Evolutionary conservation across 2,113 vertebrate genomes (phyloP).

Genomic region (Scomber colias): DNA sequence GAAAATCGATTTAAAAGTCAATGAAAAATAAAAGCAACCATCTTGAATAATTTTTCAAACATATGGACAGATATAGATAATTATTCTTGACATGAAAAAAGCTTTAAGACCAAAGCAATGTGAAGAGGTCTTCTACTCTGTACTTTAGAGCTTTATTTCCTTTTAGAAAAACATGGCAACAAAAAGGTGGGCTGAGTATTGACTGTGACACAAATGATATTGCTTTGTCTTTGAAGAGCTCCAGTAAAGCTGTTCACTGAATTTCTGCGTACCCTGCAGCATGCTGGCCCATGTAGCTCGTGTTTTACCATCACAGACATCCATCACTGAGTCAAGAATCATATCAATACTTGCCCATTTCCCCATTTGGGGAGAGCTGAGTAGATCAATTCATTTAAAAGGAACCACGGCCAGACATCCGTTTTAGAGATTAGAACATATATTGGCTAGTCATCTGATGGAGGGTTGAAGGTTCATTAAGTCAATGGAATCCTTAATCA

Average conservation of each 20-base stretch:
- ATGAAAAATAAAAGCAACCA: slow-evolving; percentile 15
- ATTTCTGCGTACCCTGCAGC: slow-evolving; percentile 68
- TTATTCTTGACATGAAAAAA: slow-evolving; percentile 40
- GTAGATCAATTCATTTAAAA: slow-evolving; percentile 89
- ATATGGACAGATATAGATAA: slow-evolving; percentile 2
- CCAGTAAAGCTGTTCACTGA: slow-evolving; percentile 60
- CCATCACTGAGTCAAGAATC: slow-evolving; percentile 85
- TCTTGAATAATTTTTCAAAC: slow-evolving; percentile 22
- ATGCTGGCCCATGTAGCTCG: slow-evolving; percentile 64
- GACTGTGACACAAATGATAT: slow-evolving; percentile 66
- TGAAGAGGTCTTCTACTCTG: slow-evolving; percentile 25
- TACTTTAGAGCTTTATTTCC: slow-evolving; percentile 22
- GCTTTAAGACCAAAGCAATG: slow-evolving; percentile 12
- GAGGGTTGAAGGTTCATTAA: slow-evolving; percentile 94
- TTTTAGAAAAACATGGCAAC: slow-evolving; percentile 19
- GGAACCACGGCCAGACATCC: slow-evolving; percentile 88
- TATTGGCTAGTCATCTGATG: slow-evolving; percentile 88
- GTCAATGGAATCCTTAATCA: slow-evolving; percentile 98
- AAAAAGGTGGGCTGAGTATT: slow-evolving; percentile 52
- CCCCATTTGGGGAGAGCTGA: slow-evolving; percentile 86
- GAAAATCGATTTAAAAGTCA: slow-evolving; percentile 38
- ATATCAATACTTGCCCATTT: slow-evolving; percentile 88
- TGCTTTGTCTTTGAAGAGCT: slow-evolving; percentile 67
- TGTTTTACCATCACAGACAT: slow-evolving; percentile 84
- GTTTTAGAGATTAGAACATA: slow-evolving; percentile 91